Evolutionary conservation across 2,113 vertebrate genomes (phyloP), one percentile per base, ranked within the genome.

Genomic region (Brachirus orientalis): DNA sequence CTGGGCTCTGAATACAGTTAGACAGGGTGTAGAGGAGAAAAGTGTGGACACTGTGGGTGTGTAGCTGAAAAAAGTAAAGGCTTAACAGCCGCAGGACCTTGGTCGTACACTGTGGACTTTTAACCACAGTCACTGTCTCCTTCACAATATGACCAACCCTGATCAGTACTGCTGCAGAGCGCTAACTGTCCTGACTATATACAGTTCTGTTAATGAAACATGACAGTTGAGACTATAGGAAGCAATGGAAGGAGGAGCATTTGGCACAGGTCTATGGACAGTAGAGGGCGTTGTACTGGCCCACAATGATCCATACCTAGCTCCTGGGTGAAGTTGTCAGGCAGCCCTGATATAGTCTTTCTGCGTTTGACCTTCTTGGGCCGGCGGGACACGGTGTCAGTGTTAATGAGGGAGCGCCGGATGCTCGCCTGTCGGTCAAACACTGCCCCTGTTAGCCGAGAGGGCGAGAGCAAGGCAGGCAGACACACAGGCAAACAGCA

Each of bases 321-420:
- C 94, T 99, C 96, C 94, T 92, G 94, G 91, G 96, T 95, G 93
- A 98, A 86, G 96, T 92, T 95, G 95, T 99, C 96, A 92, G 97
- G 97, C 89, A 98, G 89, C 93, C 98, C 98, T 95, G 98, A 95
- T 94, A 99, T 99, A 93, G 98, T 99, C 96, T 98, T 98, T 99
- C 98, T 96, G 95, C 98, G 96, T 95, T 95, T 99, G 95, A 98
- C 95, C 95, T 98, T 98, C 95, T 97, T 98, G 94, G 96, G 94
- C 88, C 97, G 95, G 91, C 96, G 97, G 95, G 96, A 94, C 93
- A 98, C 93, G 90, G 95, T 97, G 92, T 99, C 97, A 92, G 95
- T 95, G 94, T 97, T 96, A 95, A 97, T 95, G 91, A 97, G 94
- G 93, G 97, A 98, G 94, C 96, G 96, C 92, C 97, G 96, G 91